These are phyloP conservation scores for Leptura quadrifasciata DNA, from an alignment of 2,888 invertebrate genomes.

Conservation along the genomic window DNA sequence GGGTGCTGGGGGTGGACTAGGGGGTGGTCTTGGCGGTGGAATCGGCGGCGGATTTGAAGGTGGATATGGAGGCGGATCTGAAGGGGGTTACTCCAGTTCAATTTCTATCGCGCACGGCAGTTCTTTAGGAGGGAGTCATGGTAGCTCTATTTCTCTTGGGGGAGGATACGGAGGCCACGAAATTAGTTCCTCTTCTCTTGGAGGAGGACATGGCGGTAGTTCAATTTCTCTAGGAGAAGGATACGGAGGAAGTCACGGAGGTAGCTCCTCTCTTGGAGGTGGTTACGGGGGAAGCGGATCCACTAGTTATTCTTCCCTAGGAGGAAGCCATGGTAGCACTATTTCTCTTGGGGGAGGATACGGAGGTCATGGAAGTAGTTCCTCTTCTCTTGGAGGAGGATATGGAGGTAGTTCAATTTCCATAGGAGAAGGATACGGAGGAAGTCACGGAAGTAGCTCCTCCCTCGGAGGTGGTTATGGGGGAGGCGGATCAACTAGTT, in stretches of 20 bases:
- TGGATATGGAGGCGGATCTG: neutral
- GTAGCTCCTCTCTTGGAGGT: slow-evolving; percentile 9
- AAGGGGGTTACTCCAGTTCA: neutral
- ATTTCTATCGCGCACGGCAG: neutral
- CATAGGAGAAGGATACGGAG: neutral
- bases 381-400: neutral
- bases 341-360: slow-evolving; percentile 29
- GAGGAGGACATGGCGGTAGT: neutral
- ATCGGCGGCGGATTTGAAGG: slow-evolving; percentile 47
- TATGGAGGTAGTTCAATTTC: neutral
- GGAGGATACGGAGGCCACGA: slow-evolving; percentile 50
- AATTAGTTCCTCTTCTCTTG: neutral
- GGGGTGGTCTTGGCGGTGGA: slow-evolving; percentile 51
- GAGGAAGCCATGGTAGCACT: neutral
- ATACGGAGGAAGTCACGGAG: neutral
- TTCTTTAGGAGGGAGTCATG: slow-evolving; percentile 30
- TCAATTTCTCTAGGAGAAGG: neutral
- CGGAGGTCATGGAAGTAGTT: slow-evolving; percentile 47
- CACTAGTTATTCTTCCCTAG: too few relatives aligned
- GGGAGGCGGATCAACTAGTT: slow-evolving; percentile 43
- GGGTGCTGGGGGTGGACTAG: slow-evolving; percentile 55
- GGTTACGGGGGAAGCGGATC: slow-evolving; percentile 24
- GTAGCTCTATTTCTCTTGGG: slow-evolving; percentile 15
- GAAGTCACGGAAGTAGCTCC: neutral
- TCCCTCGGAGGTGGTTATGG: slow-evolving; percentile 33